Evolutionary conservation across 2,797 vertebrate species (phyloP), one percentile per base, ranked within the genome.

Genomic region (Salmo trutta): DNA sequence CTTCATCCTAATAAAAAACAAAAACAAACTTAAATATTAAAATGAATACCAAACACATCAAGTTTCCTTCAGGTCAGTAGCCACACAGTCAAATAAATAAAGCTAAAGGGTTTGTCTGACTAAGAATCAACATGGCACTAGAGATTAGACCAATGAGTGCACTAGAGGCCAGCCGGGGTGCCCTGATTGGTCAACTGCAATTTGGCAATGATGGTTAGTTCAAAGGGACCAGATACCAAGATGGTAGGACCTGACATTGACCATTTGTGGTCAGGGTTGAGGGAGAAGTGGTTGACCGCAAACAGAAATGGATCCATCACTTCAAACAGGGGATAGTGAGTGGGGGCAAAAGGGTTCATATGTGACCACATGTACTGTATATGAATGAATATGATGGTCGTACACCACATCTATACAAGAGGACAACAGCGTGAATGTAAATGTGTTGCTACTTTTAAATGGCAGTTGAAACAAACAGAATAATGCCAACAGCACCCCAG

Each of bases 61-160:
- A 72, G 27, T 59, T 78, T 80, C 74, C 72, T 84, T 76, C 59
- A 74, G 78, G 73, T 79, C 76, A 77, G 81, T 62, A 76, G 82
- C 83, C 81, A 82, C 65, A 74, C 70, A 59, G 78, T 36, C n/a
- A 24, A 47, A 41, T n/a, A 62, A 80, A 71, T 64, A 71, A 81
- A 81, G 80, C 81, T 84, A 79, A 85, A 81, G 78, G 76, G 5
- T 88, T 47, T 70, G 69, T 16, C 21, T 74, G 65, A 15, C 29
- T 31, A 21, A 67, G 15, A 16, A 56, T 56, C 4, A 29, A 31
- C 65, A 16, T 67, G 65, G 65, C 65, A 33, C 65, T 31, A 33
- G 14, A 33, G 24, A 17, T 1, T 67, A 27, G 27, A 29, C 65
- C 27, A 67, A 24, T 66, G 29, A 67, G 65, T 5, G 65, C 27